phyloP scores from a whole-genome alignment of 2,888 invertebrate species.

The Pseudococcus longispinus region DNA sequence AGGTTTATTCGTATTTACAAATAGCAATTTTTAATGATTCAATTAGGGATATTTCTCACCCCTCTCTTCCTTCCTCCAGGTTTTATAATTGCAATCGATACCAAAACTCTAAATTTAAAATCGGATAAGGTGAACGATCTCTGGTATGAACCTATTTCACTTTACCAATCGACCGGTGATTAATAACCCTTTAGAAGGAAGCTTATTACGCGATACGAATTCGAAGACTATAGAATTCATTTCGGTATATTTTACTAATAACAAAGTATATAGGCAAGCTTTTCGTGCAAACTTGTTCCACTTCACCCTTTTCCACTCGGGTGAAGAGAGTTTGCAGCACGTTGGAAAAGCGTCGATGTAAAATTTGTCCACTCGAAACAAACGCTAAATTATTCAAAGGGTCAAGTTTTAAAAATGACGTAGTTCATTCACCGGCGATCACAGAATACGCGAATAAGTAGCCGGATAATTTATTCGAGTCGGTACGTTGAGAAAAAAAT shows the following conservation, averaged over 20 bases:
- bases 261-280: not conserved
- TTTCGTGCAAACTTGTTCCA: not conserved
- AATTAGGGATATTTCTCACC: not conserved
- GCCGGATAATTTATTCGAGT: not conserved
- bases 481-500: not conserved
- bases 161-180: not conserved
- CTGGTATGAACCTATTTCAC: not conserved
- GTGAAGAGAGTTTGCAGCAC: too few species aligned
- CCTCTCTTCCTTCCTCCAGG: not conserved
- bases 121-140: not conserved
- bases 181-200: not conserved
- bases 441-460: not conserved
- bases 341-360: not conserved
- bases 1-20: too few species aligned
- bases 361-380: not conserved
- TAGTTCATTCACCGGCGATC: not conserved
- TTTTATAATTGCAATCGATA: not conserved
- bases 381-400: conserved; percentile 16
- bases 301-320: not conserved
- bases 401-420: not conserved
- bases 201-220: not conserved
- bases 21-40: not conserved
- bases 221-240: not conserved
- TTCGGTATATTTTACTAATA: not conserved
- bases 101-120: not conserved